A percentile compares a stretch with the other conserved stretches of the same genome.
phyloP scores from a whole-genome alignment of 2,797 vertebrate genomes.

The Columba guinea region DNA sequence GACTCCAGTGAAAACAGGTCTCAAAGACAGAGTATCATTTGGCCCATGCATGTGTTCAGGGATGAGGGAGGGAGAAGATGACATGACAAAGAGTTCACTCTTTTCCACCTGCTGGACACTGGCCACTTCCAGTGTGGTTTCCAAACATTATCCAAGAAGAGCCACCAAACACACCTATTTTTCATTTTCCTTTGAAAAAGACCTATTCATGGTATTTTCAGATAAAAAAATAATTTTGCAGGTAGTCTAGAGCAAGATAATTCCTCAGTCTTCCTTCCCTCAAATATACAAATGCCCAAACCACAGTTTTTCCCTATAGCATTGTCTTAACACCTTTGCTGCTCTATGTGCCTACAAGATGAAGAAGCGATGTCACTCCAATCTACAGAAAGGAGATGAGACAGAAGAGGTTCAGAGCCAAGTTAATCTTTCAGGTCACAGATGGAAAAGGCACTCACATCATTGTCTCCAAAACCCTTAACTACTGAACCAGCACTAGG shows the following conservation, averaged over 20 bases:
- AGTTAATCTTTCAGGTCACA: background rate
- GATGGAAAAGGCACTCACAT: background rate
- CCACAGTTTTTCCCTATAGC: background rate
- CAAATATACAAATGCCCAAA: background rate
- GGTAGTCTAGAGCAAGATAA: background rate
- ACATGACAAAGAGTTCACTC: background rate
- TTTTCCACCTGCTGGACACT: background rate
- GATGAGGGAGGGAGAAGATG: background rate
- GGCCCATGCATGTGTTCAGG: background rate
- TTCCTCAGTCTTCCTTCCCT: background rate
- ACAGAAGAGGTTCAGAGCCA: background rate
- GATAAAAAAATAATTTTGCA: background rate
- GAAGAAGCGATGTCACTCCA: background rate
- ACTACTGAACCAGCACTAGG: background rate
- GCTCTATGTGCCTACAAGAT: accelerated
- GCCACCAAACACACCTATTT: background rate
- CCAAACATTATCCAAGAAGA: background rate
- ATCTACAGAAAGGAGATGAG: background rate
- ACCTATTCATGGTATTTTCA: background rate
- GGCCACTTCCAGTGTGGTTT: background rate
- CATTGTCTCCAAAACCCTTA: background rate
- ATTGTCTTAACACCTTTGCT: background rate
- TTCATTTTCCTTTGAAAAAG: background rate
- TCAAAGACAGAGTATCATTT: background rate
- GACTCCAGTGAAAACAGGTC: background rate